Evolutionary conservation across 2,888 invertebrate genomes (phyloP).

Genomic region (Brachyptera risi): DNA sequence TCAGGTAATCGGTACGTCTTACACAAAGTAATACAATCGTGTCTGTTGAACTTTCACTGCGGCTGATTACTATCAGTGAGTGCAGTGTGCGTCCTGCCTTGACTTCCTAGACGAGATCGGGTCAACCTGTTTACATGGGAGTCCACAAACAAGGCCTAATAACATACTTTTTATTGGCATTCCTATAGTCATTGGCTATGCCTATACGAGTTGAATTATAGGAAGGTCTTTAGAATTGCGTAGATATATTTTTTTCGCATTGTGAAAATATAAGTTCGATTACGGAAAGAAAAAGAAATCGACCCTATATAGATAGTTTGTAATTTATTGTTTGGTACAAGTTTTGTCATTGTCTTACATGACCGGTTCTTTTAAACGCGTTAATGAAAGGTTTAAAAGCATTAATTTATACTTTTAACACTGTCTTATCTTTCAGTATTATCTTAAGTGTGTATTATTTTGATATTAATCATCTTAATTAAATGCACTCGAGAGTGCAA

Average conservation of each 20-base stretch:
- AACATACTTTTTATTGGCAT: constrained; percentile 16
- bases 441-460: too few relatives aligned
- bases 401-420: too few relatives aligned
- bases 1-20: constrained; percentile 1
- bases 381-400: too few relatives aligned
- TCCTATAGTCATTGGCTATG: constrained; percentile 10
- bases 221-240: constrained; percentile 2
- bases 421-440: too few relatives aligned
- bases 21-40: background rate
- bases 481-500: too few relatives aligned
- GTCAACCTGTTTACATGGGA: background rate
- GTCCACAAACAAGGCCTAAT: constrained; percentile 10
- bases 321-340: too few relatives aligned
- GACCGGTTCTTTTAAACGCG: background rate
- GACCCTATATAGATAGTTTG: background rate
- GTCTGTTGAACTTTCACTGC: constrained; percentile 1
- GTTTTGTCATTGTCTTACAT: constrained; percentile 1
- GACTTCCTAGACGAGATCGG: too few relatives aligned
- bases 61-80: too few relatives aligned
- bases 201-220: background rate
- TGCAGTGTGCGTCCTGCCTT: too few relatives aligned
- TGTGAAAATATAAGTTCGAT: too few relatives aligned
- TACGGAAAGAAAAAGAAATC: background rate
- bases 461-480: too few relatives aligned
- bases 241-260: too few relatives aligned